These are phyloP conservation scores for Aplysina aerophoba DNA, from an alignment of 37 sponge, comb jelly and placozoan genomes.

Conservation along the genomic window DNA sequence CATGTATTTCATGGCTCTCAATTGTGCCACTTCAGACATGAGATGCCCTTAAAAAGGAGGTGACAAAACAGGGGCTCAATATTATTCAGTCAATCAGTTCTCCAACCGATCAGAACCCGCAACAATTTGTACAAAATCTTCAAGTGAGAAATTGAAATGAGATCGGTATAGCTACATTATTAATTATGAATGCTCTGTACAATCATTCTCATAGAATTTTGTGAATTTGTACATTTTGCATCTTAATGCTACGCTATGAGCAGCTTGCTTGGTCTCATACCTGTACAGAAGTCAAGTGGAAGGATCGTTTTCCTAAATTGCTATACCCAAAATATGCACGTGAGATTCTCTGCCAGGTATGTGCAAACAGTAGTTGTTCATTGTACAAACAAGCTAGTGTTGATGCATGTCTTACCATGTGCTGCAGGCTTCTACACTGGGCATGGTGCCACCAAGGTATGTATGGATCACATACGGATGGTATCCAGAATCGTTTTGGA, in stretches of 20 bases:
- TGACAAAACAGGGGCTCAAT: neutral
- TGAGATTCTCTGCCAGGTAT: slow-evolving; percentile 71
- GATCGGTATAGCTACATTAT: too few relatives aligned
- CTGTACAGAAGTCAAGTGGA: slow-evolving; percentile 48
- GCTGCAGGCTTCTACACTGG: slow-evolving; percentile 50
- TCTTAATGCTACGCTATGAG: too few relatives aligned
- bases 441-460: slow-evolving; percentile 49
- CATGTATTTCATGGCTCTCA: too few relatives aligned
- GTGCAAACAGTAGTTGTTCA: neutral
- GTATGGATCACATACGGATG: slow-evolving; percentile 58
- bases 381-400: neutral
- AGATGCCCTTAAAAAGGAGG: neutral
- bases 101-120: neutral
- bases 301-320: slow-evolving; percentile 64
- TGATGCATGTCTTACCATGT: neutral
- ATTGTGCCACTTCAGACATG: neutral
- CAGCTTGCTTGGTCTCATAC: too few relatives aligned
- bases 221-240: too few relatives aligned
- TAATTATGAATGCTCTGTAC: too few relatives aligned
- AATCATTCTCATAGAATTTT: too few relatives aligned
- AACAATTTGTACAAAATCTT: neutral
- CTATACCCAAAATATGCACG: slow-evolving; percentile 46
- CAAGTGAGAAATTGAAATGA: neutral
- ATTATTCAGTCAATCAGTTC: neutral
- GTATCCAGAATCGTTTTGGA: slow-evolving; percentile 66